phyloP scores from a whole-genome alignment of 2,797 vertebrate genomes.

The Sus cebifrons region DNA sequence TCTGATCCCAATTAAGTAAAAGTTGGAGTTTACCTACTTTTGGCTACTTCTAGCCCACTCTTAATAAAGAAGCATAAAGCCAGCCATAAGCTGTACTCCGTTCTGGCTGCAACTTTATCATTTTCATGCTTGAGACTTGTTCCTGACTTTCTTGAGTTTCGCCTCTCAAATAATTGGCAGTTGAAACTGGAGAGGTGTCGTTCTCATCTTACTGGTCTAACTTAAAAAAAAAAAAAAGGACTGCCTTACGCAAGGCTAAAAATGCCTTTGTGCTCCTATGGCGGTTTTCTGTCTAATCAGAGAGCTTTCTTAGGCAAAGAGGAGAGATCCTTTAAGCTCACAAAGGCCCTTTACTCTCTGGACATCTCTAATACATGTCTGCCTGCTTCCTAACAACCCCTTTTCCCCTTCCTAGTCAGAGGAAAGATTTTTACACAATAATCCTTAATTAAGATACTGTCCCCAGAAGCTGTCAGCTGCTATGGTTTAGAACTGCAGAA shows the following conservation, averaged over 20 bases:
- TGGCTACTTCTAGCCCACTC: background rate
- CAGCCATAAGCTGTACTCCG: background rate
- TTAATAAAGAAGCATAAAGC: constrained; percentile 17
- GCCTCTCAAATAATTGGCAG: constrained; percentile 71
- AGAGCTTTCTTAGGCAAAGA: constrained; percentile 70
- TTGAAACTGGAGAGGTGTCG: constrained; percentile 24
- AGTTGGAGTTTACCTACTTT: constrained; percentile 4
- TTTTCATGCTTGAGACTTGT: constrained; percentile 31
- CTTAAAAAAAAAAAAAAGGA: background rate
- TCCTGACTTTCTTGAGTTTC: constrained; percentile 59
- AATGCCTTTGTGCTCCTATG: constrained; percentile 46
- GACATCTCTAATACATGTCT: constrained; percentile 62
- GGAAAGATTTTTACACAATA: constrained; percentile 71
- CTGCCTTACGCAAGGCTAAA: constrained; percentile 31
- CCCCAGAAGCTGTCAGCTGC: constrained; percentile 66
- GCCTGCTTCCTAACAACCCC: constrained; percentile 55
- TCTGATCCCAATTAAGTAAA: constrained; percentile 32
- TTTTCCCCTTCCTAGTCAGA: background rate
- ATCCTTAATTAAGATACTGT: constrained; percentile 77
- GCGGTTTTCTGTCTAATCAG: constrained; percentile 68
- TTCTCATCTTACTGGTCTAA: constrained; percentile 66
- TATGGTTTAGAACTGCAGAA: constrained; percentile 58
- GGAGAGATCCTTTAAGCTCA: constrained; percentile 38
- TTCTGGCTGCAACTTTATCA: constrained; percentile 36
- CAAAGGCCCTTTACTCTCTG: constrained; percentile 43